phyloP scores from a whole-genome alignment of 2,797 vertebrate species.

The Poecilia picta region DNA sequence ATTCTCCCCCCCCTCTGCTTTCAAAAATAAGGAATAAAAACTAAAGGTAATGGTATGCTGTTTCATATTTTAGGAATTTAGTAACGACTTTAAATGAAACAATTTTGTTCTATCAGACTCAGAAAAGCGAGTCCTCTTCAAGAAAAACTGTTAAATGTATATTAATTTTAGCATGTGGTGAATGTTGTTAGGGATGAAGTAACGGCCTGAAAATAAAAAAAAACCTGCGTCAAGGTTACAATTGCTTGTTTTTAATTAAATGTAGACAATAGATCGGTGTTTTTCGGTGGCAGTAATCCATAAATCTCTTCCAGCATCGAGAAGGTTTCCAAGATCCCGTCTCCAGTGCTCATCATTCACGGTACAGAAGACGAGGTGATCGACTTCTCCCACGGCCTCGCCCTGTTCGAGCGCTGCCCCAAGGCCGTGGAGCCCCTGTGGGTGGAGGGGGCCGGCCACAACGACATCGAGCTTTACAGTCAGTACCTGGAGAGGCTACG shows the following conservation, averaged over 20 bases:
- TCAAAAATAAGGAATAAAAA: neutral
- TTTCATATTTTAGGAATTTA: neutral
- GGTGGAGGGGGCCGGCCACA: constrained; percentile 98
- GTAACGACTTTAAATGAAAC: neutral
- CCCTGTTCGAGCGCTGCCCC: constrained; percentile 95
- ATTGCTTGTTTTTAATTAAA: neutral
- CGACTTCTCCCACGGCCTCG: constrained; percentile 97
- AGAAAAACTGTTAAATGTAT: neutral
- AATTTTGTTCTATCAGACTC: neutral
- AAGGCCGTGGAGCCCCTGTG: constrained; percentile 98
- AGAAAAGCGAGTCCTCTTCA: neutral
- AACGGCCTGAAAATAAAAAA: neutral
- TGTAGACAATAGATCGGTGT: neutral
- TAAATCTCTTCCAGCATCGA: constrained; percentile 86
- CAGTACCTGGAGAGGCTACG: constrained; percentile 98
- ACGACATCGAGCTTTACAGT: constrained; percentile 99
- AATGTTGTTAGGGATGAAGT: neutral
- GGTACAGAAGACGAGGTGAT: constrained; percentile 98
- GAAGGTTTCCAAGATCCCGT: constrained; percentile 97
- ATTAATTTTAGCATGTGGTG: neutral
- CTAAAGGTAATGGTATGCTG: neutral
- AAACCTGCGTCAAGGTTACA: neutral
- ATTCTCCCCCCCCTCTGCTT: neutral
- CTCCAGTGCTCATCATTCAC: constrained; percentile 97
- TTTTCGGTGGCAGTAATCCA: neutral